These are phyloP conservation scores for Coryphaenoides rupestris DNA, from an alignment of 2,113 vertebrate species.

Conservation along the genomic window DNA sequence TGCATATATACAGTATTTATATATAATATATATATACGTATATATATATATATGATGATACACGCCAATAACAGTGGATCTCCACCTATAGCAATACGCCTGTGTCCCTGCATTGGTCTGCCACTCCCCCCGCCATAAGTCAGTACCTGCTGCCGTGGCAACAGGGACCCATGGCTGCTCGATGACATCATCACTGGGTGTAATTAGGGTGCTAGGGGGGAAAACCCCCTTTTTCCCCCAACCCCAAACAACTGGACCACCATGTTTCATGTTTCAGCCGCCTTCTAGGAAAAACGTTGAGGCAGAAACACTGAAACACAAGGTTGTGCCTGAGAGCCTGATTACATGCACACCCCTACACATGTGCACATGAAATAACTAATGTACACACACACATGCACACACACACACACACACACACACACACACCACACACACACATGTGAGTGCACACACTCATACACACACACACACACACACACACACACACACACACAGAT, in stretches of 20 bases:
- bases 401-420: neutral
- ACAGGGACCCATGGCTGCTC: constrained; percentile 50
- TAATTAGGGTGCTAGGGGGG: constrained; percentile 54
- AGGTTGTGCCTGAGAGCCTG: neutral
- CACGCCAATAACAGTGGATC: neutral
- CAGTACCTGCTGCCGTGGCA: constrained; percentile 54
- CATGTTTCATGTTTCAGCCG: constrained; percentile 30
- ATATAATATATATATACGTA: too few species aligned
- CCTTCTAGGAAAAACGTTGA: constrained; percentile 51
- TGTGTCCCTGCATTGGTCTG: constrained; percentile 19
- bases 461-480: neutral
- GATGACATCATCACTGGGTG: constrained; percentile 59
- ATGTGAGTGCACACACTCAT: neutral
- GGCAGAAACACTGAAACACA: constrained; percentile 30
- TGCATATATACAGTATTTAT: too few species aligned
- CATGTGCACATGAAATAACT: neutral
- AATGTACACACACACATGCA: neutral
- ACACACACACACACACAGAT: constrained; percentile 3
- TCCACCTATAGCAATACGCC: neutral
- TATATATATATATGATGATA: too few species aligned
- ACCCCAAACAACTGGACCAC: constrained; percentile 47
- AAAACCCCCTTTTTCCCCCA: constrained; percentile 53
- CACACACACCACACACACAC: neutral
- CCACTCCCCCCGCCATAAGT: constrained; percentile 32
- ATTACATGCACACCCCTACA: neutral